Evolutionary conservation across 2,888 invertebrate genomes (phyloP).

Genomic region (Falcaria lacertinaria): DNA sequence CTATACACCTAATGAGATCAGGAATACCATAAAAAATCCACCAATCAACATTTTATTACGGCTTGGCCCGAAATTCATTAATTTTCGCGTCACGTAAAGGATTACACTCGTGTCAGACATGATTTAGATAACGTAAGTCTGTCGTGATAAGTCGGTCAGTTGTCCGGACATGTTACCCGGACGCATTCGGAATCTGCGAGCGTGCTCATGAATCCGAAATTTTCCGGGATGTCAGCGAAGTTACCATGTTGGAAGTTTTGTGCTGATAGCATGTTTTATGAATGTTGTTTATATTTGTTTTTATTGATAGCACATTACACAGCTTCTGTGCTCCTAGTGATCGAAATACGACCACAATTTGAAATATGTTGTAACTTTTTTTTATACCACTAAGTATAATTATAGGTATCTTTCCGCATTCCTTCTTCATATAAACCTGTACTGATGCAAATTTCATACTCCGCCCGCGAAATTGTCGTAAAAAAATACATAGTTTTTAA

Average conservation of each 20-base stretch:
- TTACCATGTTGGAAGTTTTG: background rate
- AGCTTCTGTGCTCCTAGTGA: too few species aligned
- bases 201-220: background rate
- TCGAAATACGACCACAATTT: too few species aligned
- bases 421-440: too few species aligned
- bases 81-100: background rate
- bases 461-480: too few species aligned
- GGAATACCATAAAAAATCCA: background rate
- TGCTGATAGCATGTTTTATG: background rate
- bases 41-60: background rate
- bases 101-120: constrained; percentile 1
- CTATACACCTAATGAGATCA: background rate
- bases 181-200: background rate
- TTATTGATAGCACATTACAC: background rate
- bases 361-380: too few species aligned
- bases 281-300: background rate
- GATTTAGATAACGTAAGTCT: background rate
- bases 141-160: background rate
- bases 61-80: background rate
- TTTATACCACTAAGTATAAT: too few species aligned
- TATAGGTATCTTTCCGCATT: too few species aligned
- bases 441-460: too few species aligned
- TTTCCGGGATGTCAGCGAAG: background rate
- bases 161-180: background rate
- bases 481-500: too few species aligned